Evolutionary conservation across 2,888 invertebrate genomes (phyloP).

Genomic region (Tryphoninae sp.): DNA sequence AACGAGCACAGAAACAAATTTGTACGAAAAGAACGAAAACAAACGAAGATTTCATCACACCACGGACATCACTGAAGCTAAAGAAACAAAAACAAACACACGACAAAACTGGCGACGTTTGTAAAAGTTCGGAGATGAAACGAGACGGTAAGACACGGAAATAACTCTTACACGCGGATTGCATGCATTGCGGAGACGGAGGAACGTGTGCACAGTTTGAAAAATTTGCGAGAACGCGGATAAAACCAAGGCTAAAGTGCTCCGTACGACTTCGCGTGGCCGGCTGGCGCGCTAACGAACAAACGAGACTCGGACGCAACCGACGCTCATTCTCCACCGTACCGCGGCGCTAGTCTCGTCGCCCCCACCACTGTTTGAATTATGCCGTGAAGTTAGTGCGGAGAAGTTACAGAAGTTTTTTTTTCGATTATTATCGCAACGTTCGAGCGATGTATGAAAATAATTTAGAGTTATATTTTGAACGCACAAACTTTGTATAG

Average conservation of each 20-base stretch:
- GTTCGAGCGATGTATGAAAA: not conserved
- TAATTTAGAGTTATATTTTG: too few relatives aligned
- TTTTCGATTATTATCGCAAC: not conserved
- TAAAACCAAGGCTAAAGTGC: conserved; percentile 35
- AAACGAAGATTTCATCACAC: conserved; percentile 34
- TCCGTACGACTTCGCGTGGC: conserved; percentile 67
- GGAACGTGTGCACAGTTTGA: conserved; percentile 50
- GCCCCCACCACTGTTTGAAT: not conserved
- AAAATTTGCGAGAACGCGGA: conserved; percentile 35
- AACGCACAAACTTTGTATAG: too few relatives aligned
- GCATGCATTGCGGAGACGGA: conserved; percentile 19
- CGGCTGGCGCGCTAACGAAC: conserved; percentile 68
- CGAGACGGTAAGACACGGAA: conserved; percentile 50
- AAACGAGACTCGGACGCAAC: conserved; percentile 53
- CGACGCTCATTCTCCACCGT: conserved; percentile 55
- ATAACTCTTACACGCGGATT: not conserved
- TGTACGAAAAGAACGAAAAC: conserved; percentile 13
- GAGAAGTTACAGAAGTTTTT: not conserved
- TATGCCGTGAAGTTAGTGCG: not conserved
- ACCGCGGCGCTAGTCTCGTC: conserved; percentile 9
- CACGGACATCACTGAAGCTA: conserved; percentile 35
- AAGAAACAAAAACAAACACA: conserved; percentile 46
- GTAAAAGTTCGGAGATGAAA: conserved; percentile 32
- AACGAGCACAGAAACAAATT: conserved; percentile 32
- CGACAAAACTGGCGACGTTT: conserved; percentile 43